Conservation (phyloP, 2,113 vertebrate species). For the Cryptotis parvus region DNA sequence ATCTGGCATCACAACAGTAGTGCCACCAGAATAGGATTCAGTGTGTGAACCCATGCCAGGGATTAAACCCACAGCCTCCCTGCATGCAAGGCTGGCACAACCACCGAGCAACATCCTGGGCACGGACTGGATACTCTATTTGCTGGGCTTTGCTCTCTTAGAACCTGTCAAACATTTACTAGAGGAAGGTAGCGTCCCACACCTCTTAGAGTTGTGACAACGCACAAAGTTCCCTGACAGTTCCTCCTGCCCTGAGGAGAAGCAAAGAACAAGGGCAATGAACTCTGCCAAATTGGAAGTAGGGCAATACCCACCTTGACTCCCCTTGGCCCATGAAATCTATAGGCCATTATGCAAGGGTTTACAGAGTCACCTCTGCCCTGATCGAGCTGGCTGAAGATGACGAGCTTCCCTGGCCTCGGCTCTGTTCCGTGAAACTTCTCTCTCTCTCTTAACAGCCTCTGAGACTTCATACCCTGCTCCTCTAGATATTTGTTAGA, state of each 20-base stretch:
- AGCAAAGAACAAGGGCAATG: background rate
- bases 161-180: background rate
- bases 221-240: background rate
- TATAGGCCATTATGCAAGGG: background rate
- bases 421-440: constrained; percentile 39
- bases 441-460: too few relatives aligned
- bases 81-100: too few relatives aligned
- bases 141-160: background rate
- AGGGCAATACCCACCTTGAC: background rate
- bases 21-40: too few relatives aligned
- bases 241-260: background rate
- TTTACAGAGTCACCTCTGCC: background rate
- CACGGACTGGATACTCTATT: background rate
- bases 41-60: too few relatives aligned
- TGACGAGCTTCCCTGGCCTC: constrained; percentile 64
- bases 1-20: too few relatives aligned
- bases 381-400: constrained; percentile 64
- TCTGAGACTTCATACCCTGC: background rate
- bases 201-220: background rate
- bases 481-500: background rate
- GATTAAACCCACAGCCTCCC: too few relatives aligned
- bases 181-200: background rate
- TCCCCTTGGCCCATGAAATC: constrained; percentile 27
- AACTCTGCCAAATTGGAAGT: background rate
- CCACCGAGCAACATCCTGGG: too few relatives aligned